Conservation (phyloP, 2,888 invertebrate genomes). For the Cryptophagus acutangulus region DNA sequence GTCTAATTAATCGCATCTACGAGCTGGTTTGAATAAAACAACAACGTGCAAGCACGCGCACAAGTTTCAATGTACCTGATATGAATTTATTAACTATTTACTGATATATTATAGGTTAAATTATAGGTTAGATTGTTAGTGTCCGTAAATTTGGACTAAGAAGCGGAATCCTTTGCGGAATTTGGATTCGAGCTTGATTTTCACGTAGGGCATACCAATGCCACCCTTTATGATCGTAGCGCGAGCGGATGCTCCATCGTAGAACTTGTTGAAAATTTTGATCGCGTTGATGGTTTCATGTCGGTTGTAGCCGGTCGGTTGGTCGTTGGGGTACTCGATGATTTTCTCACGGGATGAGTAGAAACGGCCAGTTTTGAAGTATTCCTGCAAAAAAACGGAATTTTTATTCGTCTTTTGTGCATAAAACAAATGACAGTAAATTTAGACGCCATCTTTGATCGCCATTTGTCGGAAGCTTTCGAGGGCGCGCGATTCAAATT, state of each 20-base stretch:
- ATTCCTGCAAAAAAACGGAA: constrained; percentile 31
- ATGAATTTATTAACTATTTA: too few species aligned
- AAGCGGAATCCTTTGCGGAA: constrained; percentile 38
- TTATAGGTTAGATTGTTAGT: too few species aligned
- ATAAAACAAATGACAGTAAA: too few species aligned
- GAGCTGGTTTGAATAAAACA: too few species aligned
- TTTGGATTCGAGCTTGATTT: constrained; percentile 33
- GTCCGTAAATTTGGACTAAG: constrained; percentile 38
- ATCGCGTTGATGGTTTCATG: constrained; percentile 40
- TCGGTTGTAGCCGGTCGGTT: constrained; percentile 35
- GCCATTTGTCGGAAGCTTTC: too few species aligned
- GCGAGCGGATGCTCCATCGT: constrained; percentile 37
- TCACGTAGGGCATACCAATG: constrained; percentile 36
- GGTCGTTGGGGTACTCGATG: constrained; percentile 37
- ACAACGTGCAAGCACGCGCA: too few species aligned
- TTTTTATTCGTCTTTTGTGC: too few species aligned
- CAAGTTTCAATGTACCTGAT: too few species aligned
- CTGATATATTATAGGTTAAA: too few species aligned
- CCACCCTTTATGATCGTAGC: constrained; percentile 37
- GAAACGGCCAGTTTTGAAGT: constrained; percentile 35
- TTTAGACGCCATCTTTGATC: too few species aligned
- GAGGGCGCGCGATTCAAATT: too few species aligned
- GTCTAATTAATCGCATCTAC: too few species aligned
- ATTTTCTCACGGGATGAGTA: constrained; percentile 34
- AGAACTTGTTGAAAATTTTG: constrained; percentile 37